Base-by-base conservation (phyloP, 2,797 vertebrate genomes). In the Chrosomus eos region DNA sequence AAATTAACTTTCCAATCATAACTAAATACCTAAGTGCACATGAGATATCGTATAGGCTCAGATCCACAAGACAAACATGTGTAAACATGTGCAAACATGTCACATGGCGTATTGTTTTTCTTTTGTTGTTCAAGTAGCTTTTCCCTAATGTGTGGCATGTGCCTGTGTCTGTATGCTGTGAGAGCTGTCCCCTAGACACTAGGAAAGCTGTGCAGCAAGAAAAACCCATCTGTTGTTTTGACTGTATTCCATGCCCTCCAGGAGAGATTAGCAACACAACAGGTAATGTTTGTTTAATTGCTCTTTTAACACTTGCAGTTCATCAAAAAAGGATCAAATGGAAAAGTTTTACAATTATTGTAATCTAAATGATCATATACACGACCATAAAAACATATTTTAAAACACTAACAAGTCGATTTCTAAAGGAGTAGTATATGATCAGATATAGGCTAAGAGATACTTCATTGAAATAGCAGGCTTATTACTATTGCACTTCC, bases 251-350 rank as follows among this genome's bases (percentile, higher is more conserved):
- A 43, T 87, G 86, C 81, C 83, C 90, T 64, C 84, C 85, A 70
- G 90, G 90, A 86, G 85, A 88, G 80, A 90, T 92, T 80, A 90
- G 85, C 43, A 90, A 91, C 36, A 87, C 73, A 21, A 91, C 86
- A 90, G 89, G 87, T 92, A 81, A 18, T 68, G 74, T 60, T 36
- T 64, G 77, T 23, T 40, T 77, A 64, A 28, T 77, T 86, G 72
- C 33, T 81, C 36, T 68, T 78, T 77, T 79, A 74, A 72, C 73
- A 55, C 4, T 80, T 58, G 14, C 5, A 19, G 1, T 51, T 51
- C 18, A 18, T 33, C 53, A 60, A 83, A 86, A 67, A 26, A 38
- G 43, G 16, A 70, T 67, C 21, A 16, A 70, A 62, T 77, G 18
- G n/a, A 60, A 18, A 45, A 51, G 23, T 26, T 45, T 21, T 28